These are phyloP conservation scores for Ennomos erosarius DNA, from an alignment of 2,888 invertebrate genomes.

Conservation along the genomic window DNA sequence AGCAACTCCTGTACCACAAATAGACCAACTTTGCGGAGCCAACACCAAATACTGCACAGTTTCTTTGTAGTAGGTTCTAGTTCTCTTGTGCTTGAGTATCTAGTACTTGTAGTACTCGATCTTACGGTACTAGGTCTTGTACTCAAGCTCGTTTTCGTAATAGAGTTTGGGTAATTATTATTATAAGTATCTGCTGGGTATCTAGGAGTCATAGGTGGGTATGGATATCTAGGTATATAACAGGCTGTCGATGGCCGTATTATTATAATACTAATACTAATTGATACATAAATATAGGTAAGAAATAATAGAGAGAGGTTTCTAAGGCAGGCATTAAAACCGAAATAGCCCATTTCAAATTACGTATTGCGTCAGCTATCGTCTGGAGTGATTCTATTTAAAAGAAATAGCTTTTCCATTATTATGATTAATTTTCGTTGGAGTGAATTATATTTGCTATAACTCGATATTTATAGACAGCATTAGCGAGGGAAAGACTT, in stretches of 20 bases:
- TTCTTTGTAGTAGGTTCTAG: slow-evolving; percentile 23
- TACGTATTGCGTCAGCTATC: too few relatives aligned
- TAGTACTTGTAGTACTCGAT: slow-evolving; percentile 10
- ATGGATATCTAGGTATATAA: slow-evolving; percentile 33
- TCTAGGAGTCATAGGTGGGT: slow-evolving; percentile 15
- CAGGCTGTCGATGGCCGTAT: slow-evolving; percentile 16
- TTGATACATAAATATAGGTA: background rate
- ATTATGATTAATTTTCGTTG: too few relatives aligned
- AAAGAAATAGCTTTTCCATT: too few relatives aligned
- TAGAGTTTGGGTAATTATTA: slow-evolving; percentile 15
- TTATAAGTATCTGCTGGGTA: slow-evolving; percentile 15
- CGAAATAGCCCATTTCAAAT: too few relatives aligned
- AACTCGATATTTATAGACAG: too few relatives aligned
- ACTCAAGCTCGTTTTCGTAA: background rate
- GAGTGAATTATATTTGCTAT: too few relatives aligned
- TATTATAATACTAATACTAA: background rate
- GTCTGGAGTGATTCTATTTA: too few relatives aligned
- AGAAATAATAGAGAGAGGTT: background rate
- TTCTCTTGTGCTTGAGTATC: slow-evolving; percentile 15
- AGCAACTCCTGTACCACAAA: slow-evolving; percentile 64
- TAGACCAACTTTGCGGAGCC: slow-evolving; percentile 59
- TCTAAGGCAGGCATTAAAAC: background rate
- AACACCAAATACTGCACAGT: slow-evolving; percentile 62
- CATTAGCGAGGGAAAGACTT: too few relatives aligned
- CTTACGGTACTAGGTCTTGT: slow-evolving; percentile 5